Evolutionary conservation across 2,797 vertebrate species (phyloP).

Genomic region (Cryptoprocta ferox): DNA sequence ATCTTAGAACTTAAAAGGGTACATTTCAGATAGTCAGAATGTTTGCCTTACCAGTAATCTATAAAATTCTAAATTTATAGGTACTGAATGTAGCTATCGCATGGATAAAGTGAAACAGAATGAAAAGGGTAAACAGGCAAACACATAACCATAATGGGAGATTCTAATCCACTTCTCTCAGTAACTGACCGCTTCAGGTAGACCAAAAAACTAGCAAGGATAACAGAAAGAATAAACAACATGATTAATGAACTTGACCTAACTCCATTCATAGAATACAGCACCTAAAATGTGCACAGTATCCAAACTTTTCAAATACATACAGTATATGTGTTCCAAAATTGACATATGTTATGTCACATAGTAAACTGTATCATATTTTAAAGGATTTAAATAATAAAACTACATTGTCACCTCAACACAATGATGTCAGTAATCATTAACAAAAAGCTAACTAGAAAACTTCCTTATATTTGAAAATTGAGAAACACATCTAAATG

Average conservation of each 20-base stretch:
- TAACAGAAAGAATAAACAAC: neutral
- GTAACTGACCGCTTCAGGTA: neutral
- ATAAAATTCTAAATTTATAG: neutral
- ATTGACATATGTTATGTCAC: neutral
- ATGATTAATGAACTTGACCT: neutral
- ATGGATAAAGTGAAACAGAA: neutral
- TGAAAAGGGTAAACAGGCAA: neutral
- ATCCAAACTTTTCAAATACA: neutral
- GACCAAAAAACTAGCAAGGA: neutral
- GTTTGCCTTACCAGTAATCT: neutral
- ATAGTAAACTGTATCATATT: neutral
- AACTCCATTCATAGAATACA: neutral
- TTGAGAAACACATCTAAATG: neutral
- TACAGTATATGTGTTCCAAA: neutral
- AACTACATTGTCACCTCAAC: neutral
- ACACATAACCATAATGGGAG: neutral
- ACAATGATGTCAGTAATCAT: neutral
- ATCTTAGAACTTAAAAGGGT: neutral
- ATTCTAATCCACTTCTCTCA: neutral
- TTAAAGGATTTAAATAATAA: slow-evolving; percentile 25
- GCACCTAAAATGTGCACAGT: neutral
- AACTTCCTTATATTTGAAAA: neutral
- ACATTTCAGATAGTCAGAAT: neutral
- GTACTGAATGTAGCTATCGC: neutral
- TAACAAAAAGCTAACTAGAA: slow-evolving; percentile 21